Evolutionary conservation across 2,888 invertebrate species (phyloP).

Genomic region (Bursaphelenchus okinawaensis): DNA sequence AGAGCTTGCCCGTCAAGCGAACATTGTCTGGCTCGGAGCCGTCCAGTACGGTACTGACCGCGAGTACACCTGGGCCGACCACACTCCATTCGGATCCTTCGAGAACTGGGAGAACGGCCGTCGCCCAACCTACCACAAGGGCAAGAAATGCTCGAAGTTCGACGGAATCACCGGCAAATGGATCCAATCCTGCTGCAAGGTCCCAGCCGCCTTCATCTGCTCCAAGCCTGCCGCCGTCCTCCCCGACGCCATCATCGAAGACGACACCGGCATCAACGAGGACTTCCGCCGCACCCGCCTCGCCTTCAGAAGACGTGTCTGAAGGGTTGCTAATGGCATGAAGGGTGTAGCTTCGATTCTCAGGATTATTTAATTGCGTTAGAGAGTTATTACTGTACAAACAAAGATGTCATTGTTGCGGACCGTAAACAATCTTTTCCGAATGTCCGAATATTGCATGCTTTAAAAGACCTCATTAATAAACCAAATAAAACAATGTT

Average conservation of each 20-base stretch:
- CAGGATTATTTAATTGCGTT: neutral
- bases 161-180: constrained; percentile 44
- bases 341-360: neutral
- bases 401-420: neutral
- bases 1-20: constrained; percentile 44
- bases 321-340: no score
- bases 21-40: constrained; percentile 47
- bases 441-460: neutral
- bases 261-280: constrained; percentile 8
- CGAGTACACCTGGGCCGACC: constrained; percentile 46
- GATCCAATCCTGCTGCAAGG: constrained; percentile 56
- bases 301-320: constrained; percentile 4
- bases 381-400: neutral
- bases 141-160: constrained; percentile 51
- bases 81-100: constrained; percentile 36
- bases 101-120: constrained; percentile 45
- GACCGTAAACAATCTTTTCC: neutral
- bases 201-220: constrained; percentile 47
- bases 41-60: constrained; percentile 48
- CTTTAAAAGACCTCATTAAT: neutral
- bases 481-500: neutral
- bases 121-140: constrained; percentile 47
- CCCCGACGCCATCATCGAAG: constrained; percentile 24
- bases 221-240: constrained; percentile 31
- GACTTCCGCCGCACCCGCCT: constrained; percentile 8